Evolutionary conservation across 2,888 invertebrate species (phyloP), one percentile per base, ranked within the genome.

Genomic region (Eugnorisma glareosa): DNA sequence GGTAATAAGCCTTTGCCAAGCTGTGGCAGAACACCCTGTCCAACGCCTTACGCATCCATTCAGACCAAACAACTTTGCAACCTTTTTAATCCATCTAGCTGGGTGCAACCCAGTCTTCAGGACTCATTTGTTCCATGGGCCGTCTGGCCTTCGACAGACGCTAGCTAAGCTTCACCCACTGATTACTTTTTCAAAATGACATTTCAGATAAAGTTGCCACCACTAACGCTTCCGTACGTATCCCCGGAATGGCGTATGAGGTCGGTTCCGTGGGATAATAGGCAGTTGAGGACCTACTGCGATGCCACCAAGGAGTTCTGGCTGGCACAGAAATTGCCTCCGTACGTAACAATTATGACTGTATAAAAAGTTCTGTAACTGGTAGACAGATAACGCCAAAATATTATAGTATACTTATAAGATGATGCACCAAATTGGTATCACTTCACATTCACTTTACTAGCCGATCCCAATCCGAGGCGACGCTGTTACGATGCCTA

Each of bases 231-330:
- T 0, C 90, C 91, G 1, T 81, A 83, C 31, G 94, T 95, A 59
- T 84, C 93, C 0, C 92, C 92, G 0, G 94, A 94, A 75, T 95
- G 94, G 95, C 90, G 94, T 2, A 93, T 91, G 93, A 90, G 92
- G 11, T 82, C 93, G 0, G 81, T 90, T 3, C 43, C 86, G 1
- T 94, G 94, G 94, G 94, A 95, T 79, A 78, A 66, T 0, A 82
- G 79, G 1, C 93, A 93, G 80, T 75, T 92, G 21, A 88, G 95
- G 48, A 40, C 85, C 8, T 83, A 88, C 82, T 91, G 91, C 82
- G 90, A 93, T 67, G 61, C 91, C 13, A 91, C 91, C 28, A 85
- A 81, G 59, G 85, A 91, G 57, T 94, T 95, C 85, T 94, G 95
- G 94, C 86, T 92, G 6, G 35, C 66, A 0, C 72, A 73, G n/a